Conservation (phyloP, 2,888 invertebrate species). For the Drosophila mercatorum region DNA sequence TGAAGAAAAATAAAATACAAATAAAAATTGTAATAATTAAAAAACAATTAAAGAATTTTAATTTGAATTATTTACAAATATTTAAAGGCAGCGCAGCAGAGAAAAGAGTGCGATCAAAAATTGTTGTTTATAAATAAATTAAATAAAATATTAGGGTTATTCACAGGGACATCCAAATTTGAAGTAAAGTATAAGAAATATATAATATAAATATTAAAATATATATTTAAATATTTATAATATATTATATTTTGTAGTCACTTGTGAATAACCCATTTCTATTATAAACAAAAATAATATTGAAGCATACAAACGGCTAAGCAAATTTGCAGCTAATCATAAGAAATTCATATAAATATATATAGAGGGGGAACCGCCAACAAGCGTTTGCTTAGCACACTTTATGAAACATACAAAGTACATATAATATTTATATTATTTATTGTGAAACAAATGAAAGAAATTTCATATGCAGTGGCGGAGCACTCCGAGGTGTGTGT, state of each 20-base stretch:
- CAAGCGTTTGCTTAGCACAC: constrained; percentile 36
- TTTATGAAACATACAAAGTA: constrained; percentile 17
- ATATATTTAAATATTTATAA: not conserved
- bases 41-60: constrained; percentile 21
- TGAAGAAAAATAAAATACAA: constrained; percentile 2
- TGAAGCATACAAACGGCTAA: constrained; percentile 2
- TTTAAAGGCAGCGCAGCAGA: constrained; percentile 23
- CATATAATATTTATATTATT: constrained; percentile 5
- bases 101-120: constrained; percentile 33
- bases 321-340: constrained; percentile 20
- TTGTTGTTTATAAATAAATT: not conserved
- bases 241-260: not conserved
- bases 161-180: constrained; percentile 5
- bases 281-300: constrained; percentile 16
- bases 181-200: not conserved
- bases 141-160: constrained; percentile 16
- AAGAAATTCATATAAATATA: constrained; percentile 19
- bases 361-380: constrained; percentile 14
- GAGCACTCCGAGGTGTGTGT: constrained; percentile 9
- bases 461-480: constrained; percentile 34
- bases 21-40: constrained; percentile 13
- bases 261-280: constrained; percentile 29
- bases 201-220: not conserved
- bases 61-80: constrained; percentile 41
- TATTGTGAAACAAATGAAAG: constrained; percentile 23